These are phyloP conservation scores for Cryptocephalus moraei DNA, from an alignment of 2,888 invertebrate species.

Conservation along the genomic window DNA sequence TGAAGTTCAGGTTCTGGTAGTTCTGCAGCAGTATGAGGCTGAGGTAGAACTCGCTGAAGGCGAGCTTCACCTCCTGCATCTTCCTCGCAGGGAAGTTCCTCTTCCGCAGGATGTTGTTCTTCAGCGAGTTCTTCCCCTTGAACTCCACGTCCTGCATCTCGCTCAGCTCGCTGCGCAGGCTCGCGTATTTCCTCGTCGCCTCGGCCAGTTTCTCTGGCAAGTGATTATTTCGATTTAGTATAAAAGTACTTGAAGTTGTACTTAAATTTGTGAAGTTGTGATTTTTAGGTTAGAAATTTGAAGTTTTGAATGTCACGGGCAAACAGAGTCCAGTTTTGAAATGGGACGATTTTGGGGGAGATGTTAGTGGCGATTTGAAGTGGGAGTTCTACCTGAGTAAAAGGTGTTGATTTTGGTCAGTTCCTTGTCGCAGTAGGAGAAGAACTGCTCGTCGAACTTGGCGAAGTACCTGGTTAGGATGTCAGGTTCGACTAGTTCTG, in stretches of 20 bases:
- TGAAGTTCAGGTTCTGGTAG: conserved; percentile 96
- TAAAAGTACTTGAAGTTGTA: neutral
- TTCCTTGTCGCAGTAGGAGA: conserved; percentile 91
- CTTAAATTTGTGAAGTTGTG: too few species aligned
- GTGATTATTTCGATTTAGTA: too few species aligned
- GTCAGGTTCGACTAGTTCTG: conserved; percentile 83
- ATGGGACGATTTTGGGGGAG: too few species aligned
- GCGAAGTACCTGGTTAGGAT: conserved; percentile 80
- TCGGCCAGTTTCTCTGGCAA: conserved; percentile 22
- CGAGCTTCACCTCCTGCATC: conserved; percentile 87
- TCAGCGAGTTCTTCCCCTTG: conserved; percentile 29
- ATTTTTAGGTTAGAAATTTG: too few species aligned
- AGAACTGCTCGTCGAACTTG: conserved; percentile 91
- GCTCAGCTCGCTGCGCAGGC: conserved; percentile 75
- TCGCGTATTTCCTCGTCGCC: conserved; percentile 89
- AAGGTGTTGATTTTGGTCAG: conserved; percentile 95
- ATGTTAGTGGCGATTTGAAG: too few species aligned
- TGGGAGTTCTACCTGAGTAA: conserved; percentile 60
- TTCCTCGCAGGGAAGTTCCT: conserved; percentile 57
- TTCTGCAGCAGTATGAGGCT: conserved; percentile 94
- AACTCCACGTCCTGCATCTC: conserved; percentile 34
- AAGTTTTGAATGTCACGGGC: too few species aligned
- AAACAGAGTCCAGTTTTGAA: too few species aligned
- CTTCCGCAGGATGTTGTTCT: conserved; percentile 33
- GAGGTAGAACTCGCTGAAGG: conserved; percentile 97